Conservation (phyloP, 2,113 vertebrate species). For the Nothocercus nigrocapillus region DNA sequence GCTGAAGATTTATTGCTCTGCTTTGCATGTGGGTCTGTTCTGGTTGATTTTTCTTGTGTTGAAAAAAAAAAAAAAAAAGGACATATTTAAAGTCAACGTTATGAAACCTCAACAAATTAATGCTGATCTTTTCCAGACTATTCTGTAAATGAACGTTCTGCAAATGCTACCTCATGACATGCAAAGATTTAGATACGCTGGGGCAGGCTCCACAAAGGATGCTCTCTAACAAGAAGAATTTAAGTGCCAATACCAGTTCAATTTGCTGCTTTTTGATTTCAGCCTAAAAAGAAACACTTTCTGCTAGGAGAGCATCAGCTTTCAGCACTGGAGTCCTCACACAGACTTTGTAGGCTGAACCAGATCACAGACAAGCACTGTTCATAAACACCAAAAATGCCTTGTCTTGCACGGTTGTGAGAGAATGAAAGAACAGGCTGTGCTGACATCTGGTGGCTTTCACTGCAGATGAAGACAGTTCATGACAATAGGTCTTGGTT, state of each 20-base stretch:
- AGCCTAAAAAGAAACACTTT: constrained; percentile 19
- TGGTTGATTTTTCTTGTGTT: constrained; percentile 9
- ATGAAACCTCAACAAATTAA: constrained; percentile 52
- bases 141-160: constrained; percentile 48
- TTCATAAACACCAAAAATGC: not conserved
- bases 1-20: constrained; percentile 31
- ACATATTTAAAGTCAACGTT: constrained; percentile 16
- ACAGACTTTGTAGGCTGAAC: not conserved
- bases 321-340: not conserved
- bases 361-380: not conserved
- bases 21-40: not conserved
- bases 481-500: not conserved
- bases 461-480: not conserved
- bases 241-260: constrained; percentile 35
- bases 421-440: constrained; percentile 59
- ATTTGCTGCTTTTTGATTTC: constrained; percentile 48
- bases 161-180: constrained; percentile 15
- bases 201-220: not conserved
- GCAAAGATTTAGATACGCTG: constrained; percentile 33
- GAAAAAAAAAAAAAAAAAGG: not conserved
- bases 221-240: constrained; percentile 43
- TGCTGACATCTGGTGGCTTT: constrained; percentile 80
- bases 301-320: constrained; percentile 7
- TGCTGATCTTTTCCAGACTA: constrained; percentile 54
- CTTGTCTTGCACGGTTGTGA: not conserved